Percentiles rank a stretch among this genome's conserved stretches.
Conservation (phyloP, 1,140 invertebrate species). For the Steinernema khuongi region DNA sequence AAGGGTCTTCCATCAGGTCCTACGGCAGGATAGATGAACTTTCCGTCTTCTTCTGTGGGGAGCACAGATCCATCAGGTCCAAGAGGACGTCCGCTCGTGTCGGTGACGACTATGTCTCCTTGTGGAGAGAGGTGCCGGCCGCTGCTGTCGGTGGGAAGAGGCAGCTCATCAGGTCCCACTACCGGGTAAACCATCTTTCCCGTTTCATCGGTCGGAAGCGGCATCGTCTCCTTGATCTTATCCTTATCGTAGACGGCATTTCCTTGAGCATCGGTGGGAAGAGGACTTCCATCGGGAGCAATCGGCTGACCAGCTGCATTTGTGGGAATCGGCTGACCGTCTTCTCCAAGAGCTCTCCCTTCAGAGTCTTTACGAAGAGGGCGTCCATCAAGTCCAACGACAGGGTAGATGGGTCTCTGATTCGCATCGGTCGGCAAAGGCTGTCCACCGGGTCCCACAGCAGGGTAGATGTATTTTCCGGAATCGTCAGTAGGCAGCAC, state of each 20-base stretch:
- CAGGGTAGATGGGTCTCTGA: neutral
- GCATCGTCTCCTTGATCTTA: constrained; percentile 20
- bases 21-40: constrained; percentile 21
- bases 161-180: constrained; percentile 20
- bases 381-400: constrained; percentile 19
- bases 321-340: constrained; percentile 32
- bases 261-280: constrained; percentile 24
- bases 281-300: constrained; percentile 27
- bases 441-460: constrained; percentile 23
- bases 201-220: constrained; percentile 16
- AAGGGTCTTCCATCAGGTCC: constrained; percentile 29
- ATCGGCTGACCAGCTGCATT: constrained; percentile 27
- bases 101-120: constrained; percentile 19
- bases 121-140: neutral
- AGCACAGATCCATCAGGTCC: constrained; percentile 29
- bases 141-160: constrained; percentile 22
- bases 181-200: constrained; percentile 17
- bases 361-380: constrained; percentile 14
- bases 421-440: constrained; percentile 6
- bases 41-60: constrained; percentile 29
- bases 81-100: constrained; percentile 24
- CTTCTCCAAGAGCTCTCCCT: constrained; percentile 19
- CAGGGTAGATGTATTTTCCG: constrained; percentile 17
- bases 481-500: constrained; percentile 18
- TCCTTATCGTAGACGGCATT: constrained; percentile 17